Evolutionary conservation across 2,113 vertebrate species (phyloP).

Genomic region (Sprattus sprattus): DNA sequence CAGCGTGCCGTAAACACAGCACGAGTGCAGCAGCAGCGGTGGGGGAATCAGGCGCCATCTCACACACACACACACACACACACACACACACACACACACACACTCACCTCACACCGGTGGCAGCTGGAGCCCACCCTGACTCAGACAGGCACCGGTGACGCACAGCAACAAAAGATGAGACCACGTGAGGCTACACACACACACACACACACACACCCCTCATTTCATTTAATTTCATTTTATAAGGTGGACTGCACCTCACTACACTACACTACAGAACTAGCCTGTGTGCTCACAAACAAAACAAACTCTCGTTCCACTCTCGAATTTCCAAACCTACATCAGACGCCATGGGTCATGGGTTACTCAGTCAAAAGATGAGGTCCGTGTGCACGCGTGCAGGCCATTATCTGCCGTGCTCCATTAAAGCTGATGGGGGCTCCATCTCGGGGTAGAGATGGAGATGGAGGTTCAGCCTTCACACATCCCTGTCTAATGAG

Average conservation of each 20-base stretch:
- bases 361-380: background rate
- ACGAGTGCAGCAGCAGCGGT: background rate
- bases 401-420: background rate
- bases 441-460: background rate
- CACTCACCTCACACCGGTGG: background rate
- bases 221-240: background rate
- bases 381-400: background rate
- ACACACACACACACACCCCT: conserved; percentile 1
- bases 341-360: background rate
- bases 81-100: too few species aligned
- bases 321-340: background rate
- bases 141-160: background rate
- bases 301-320: background rate
- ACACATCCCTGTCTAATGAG: background rate
- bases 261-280: background rate
- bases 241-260: background rate
- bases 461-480: conserved; percentile 17
- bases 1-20: background rate
- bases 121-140: background rate
- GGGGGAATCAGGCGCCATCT: background rate
- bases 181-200: background rate
- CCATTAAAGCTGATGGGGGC: background rate
- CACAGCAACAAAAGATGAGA: background rate
- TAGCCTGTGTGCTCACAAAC: background rate
- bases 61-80: too few species aligned